Evolutionary conservation across 2,888 invertebrate genomes (phyloP).

Genomic region (Merodon equestris): DNA sequence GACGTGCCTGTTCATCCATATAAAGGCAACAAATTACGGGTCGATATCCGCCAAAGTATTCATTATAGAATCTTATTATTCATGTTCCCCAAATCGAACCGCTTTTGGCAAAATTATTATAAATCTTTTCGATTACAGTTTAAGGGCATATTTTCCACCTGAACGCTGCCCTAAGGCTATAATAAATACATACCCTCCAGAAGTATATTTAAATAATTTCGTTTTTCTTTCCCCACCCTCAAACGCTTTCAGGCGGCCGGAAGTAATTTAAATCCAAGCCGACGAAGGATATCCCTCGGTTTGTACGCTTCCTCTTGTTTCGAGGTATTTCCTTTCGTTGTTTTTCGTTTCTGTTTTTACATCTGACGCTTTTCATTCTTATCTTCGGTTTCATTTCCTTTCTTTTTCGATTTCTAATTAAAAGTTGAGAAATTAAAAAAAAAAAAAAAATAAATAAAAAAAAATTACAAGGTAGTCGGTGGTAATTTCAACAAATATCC

Average conservation of each 20-base stretch:
- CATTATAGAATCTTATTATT: too few relatives aligned
- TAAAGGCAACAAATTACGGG: too few relatives aligned
- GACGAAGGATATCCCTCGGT: slow-evolving; percentile 55
- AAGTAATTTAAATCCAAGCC: slow-evolving; percentile 47
- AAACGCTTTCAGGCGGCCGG: neutral
- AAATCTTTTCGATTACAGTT: too few relatives aligned
- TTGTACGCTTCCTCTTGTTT: slow-evolving; percentile 45
- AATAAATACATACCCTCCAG: too few relatives aligned
- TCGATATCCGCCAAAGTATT: too few relatives aligned
- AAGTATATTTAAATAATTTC: too few relatives aligned
- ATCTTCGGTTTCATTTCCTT: neutral
- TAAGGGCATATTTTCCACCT: too few relatives aligned
- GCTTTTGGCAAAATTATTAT: too few relatives aligned
- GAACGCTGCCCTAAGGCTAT: too few relatives aligned
- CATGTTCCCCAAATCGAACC: too few relatives aligned
- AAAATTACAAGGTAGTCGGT: slow-evolving; percentile 23
- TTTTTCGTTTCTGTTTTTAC: neutral
- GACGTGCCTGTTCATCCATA: too few relatives aligned
- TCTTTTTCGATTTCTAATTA: slow-evolving; percentile 59
- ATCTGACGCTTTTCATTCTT: neutral
- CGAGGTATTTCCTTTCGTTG: slow-evolving; percentile 6
- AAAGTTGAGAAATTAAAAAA: slow-evolving; percentile 64
- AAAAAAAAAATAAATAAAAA: slow-evolving; percentile 37
- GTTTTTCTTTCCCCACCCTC: slow-evolving; percentile 7
- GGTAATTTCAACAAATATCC: slow-evolving; percentile 44